Evolutionary conservation across 2,797 vertebrate genomes (phyloP), one percentile per base, ranked within the genome.

Genomic region (Cichlasoma orientale): DNA sequence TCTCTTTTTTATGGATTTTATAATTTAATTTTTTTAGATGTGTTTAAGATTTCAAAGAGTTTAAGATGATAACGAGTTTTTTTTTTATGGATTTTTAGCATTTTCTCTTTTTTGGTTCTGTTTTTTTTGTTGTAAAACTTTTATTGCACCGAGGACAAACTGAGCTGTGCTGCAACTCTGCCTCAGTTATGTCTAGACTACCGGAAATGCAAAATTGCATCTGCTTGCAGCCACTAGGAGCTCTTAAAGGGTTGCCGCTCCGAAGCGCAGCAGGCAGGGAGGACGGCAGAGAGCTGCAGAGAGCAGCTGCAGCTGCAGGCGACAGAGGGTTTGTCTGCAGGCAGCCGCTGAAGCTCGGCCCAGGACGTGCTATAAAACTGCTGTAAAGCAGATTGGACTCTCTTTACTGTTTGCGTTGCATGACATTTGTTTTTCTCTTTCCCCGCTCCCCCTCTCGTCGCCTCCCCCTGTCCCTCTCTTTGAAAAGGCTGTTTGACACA

Each of bases 201-300:
- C 94, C 95, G 95, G 95, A 95, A 95, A 94, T 92, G 90, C 91
- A 92, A 91, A 91, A 92, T 81, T 90, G 90, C 83, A 82, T 94
- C 92, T 95, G 93, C 94, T 95, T 94, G 93, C 93, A 90, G 87
- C 77, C 90, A 72, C 68, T 72, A 85, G 80, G 84, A 92, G 89
- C 90, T 91, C 79, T 77, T 84, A 90, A 91, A 82, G 72, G 84
- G 82, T 74, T 29, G 63, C 63, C 8, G 63, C 4, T 68, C 5
- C 16, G 18, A 18, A 47, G 44, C 18, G 44, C 41, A 47, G 44
- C 44, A 82, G 79, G 31, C 85, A 75, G 88, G 87, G 72, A 90
- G 82, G 70, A 80, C 31, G 57, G 74, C 69, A 72, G 69, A 71
- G 82, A 80, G 71, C 76, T 50, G 82, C 56, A 68, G 6, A 13